These are phyloP conservation scores for Platalea minor DNA, from an alignment of 2,797 vertebrate species.

Conservation along the genomic window DNA sequence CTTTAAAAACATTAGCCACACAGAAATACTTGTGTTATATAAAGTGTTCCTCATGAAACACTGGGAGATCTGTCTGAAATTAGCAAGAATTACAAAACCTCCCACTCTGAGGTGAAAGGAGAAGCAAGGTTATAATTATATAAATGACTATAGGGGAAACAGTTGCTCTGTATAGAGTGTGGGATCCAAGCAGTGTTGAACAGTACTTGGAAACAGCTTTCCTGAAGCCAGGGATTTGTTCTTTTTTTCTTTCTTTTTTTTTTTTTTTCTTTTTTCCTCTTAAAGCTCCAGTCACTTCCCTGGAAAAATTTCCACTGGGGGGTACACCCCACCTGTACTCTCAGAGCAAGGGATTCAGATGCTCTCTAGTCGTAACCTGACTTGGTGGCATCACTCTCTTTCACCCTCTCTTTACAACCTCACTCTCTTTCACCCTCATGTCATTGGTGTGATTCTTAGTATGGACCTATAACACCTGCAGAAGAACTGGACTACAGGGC, in stretches of 20 bases:
- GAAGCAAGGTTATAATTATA: constrained; percentile 56
- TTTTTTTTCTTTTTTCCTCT: background rate
- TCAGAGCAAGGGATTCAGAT: background rate
- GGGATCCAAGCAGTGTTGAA: constrained; percentile 20
- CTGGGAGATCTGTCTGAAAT: constrained; percentile 47
- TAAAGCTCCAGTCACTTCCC: background rate
- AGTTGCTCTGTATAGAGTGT: constrained; percentile 18
- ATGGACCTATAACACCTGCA: background rate
- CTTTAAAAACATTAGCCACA: constrained; percentile 33
- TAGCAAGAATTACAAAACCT: constrained; percentile 61
- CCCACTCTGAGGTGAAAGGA: constrained; percentile 58
- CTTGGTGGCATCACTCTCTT: background rate
- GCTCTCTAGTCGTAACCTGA: background rate
- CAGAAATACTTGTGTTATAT: constrained; percentile 42
- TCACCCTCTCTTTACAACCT: background rate
- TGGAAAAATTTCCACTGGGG: background rate
- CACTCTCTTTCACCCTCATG: background rate
- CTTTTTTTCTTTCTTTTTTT: background rate
- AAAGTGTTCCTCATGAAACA: constrained; percentile 52
- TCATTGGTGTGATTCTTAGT: background rate
- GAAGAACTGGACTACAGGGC: background rate
- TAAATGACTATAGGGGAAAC: constrained; percentile 55
- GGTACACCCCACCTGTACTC: background rate
- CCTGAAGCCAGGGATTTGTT: background rate
- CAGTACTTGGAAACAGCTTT: constrained; percentile 1